phyloP scores from a whole-genome alignment of 2,113 vertebrate species.

The Saimiri boliviensis region DNA sequence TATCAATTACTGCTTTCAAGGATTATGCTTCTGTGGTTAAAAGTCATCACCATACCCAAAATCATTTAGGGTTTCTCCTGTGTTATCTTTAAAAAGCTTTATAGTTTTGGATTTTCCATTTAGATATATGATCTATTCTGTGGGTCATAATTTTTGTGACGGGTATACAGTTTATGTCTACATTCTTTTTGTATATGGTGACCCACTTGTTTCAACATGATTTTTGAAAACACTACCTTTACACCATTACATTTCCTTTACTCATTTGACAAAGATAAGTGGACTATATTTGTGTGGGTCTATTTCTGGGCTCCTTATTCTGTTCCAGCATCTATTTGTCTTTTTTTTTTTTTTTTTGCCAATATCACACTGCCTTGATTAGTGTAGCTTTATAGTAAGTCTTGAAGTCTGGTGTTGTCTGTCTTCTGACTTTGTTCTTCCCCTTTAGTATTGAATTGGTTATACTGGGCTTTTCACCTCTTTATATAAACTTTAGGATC shows the following conservation, averaged over 20 bases:
- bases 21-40: background rate
- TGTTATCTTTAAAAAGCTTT: background rate
- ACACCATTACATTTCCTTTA: background rate
- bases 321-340: background rate
- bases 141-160: background rate
- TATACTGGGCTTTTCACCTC: background rate
- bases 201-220: background rate
- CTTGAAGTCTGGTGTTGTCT: background rate
- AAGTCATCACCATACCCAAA: background rate
- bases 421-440: background rate
- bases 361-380: background rate
- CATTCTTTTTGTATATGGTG: background rate
- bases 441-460: background rate
- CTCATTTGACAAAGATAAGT: background rate
- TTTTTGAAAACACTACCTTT: slow-evolving; percentile 18
- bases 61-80: background rate
- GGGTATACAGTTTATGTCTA: background rate
- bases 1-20: background rate
- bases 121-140: background rate
- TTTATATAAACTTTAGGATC: background rate
- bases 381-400: background rate
- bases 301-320: background rate
- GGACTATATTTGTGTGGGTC: background rate
- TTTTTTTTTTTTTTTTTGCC: background rate
- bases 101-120: background rate